Conservation (phyloP, 2,113 vertebrate species). For the Loxodonta africana region DNA sequence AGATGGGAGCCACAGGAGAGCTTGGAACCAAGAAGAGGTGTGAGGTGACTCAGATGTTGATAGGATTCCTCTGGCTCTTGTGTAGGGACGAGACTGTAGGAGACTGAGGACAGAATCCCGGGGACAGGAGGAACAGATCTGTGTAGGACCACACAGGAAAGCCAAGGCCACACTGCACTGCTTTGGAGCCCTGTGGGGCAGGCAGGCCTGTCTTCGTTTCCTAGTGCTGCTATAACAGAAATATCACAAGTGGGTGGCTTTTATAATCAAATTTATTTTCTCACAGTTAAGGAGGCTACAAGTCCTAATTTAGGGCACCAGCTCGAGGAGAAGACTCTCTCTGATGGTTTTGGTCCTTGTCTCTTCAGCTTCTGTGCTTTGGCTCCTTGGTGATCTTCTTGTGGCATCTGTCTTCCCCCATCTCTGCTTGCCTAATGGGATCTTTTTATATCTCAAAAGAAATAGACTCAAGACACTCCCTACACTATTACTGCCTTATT, state of each 20-base stretch:
- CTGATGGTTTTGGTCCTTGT: background rate
- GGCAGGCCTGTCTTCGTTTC: no score
- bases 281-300: background rate
- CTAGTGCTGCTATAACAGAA: background rate
- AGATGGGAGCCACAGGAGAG: rapidly evolving
- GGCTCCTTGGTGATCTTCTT: background rate
- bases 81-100: background rate
- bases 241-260: background rate
- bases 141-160: background rate
- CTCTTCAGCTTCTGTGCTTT: background rate
- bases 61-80: background rate
- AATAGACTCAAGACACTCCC: no score
- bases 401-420: background rate
- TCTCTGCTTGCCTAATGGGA: background rate
- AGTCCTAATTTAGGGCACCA: background rate
- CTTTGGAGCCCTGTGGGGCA: no score
- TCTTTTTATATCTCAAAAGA: background rate
- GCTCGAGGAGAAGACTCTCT: background rate
- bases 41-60: background rate
- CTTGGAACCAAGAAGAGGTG: background rate
- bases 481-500: no score
- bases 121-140: background rate
- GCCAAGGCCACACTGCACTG: background rate
- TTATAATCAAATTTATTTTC: background rate
- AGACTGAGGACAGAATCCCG: rapidly evolving